Evolutionary conservation across 2,113 vertebrate species (phyloP), one percentile per base, ranked within the genome.

Genomic region (Coregonus clupeaformis): DNA sequence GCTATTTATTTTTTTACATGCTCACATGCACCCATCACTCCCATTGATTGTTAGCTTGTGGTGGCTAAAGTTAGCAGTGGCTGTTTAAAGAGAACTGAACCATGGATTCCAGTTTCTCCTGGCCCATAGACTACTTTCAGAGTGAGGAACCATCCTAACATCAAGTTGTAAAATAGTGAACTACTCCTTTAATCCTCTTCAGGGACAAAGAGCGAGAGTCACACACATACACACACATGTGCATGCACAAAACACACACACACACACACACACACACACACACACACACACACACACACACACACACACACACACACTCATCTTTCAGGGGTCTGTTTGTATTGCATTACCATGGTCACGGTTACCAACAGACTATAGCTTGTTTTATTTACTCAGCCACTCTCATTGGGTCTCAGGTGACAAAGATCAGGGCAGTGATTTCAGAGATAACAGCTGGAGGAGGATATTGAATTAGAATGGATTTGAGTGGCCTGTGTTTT

Each of bases 401-500:
- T 84, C 78, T 83, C 74, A 68, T 86, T 73, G 52, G 76, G 80
- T 85, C 78, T 79, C 77, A 80, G 91, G 85, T 87, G 86, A 74
- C 69, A 81, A 69, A 84, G 81, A 90, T 88, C 86, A 90, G 91
- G 83, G 81, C 66, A n/a, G 27, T 63, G 85, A 78, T 71, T 80
- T 75, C 66, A 69, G 13, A 2, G 27, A 42, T 42, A 42, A 11
- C 9, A 68, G 64, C 77, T 62, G 77, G n/a, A 4, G 30, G 69
- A 60, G 22, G 68, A 73, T 85, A 80, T 81, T 84, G 29, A 82
- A 78, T 72, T 22, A 52, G 52, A 72, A 80, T 42, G 9, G 11
- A 11, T 76, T 52, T 72, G 55, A 45, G 52, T 62, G 49, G 73
- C 66, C 62, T 63, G 69, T 69, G 74, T 68, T n/a, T 75, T 68